Evolutionary conservation across 2,888 invertebrate genomes (phyloP).

Genomic region (Coleophora flavipennella): DNA sequence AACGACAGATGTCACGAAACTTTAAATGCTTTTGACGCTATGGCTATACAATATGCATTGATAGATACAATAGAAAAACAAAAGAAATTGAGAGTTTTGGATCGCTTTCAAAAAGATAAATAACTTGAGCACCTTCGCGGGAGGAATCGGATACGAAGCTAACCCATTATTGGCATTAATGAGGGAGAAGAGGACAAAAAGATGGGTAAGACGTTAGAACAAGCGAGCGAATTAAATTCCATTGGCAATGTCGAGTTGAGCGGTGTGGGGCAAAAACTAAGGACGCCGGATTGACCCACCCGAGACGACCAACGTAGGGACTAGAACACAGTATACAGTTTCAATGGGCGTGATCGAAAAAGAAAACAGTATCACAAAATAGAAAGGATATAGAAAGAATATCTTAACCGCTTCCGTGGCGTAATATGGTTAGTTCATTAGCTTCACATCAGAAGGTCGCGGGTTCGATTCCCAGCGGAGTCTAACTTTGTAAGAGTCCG

Average conservation of each 20-base stretch:
- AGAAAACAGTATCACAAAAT: no score
- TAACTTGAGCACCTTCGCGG: conserved; percentile 5
- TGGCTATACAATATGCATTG: no score
- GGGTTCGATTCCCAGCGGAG: no score
- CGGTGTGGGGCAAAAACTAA: conserved; percentile 49
- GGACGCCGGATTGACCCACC: conserved; percentile 45
- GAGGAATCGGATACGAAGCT: conserved; percentile 27
- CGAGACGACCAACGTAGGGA: conserved; percentile 11
- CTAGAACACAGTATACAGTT: no score
- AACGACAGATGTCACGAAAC: conserved; percentile 29
- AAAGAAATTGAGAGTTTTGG: background rate
- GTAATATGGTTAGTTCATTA: no score
- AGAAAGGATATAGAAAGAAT: no score
- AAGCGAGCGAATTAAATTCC: conserved; percentile 54
- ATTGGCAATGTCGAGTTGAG: conserved; percentile 49
- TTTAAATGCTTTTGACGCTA: background rate
- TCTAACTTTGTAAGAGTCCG: no score
- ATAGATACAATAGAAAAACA: background rate
- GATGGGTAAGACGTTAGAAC: conserved; percentile 43
- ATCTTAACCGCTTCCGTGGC: no score
- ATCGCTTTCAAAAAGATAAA: conserved; percentile 8
- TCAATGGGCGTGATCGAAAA: no score
- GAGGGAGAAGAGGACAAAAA: conserved; percentile 34
- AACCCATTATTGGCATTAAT: conserved; percentile 42
- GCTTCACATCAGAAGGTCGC: no score